phyloP scores from a whole-genome alignment of 2,797 vertebrate species.

The Glyptemys insculpta region DNA sequence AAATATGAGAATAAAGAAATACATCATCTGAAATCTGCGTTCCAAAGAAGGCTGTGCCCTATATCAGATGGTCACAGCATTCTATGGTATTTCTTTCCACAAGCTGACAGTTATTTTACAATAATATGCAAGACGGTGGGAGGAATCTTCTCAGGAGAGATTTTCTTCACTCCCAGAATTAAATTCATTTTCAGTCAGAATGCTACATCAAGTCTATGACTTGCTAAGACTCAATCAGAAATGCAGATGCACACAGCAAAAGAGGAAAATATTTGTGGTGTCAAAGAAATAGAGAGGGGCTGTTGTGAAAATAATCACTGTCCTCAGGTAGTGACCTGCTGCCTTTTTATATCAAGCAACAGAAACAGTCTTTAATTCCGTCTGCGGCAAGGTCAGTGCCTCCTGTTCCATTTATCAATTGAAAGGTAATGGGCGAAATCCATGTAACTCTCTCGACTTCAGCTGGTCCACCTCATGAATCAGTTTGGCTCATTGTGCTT shows the following conservation, averaged over 20 bases:
- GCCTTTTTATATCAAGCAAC: not conserved
- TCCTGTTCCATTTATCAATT: not conserved
- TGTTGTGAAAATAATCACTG: not conserved
- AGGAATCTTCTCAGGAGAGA: not conserved
- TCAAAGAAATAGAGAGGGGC: not conserved
- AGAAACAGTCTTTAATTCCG: not conserved
- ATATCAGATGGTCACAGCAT: not conserved
- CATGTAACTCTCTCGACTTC: accelerated
- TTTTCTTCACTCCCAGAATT: not conserved
- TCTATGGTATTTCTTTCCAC: not conserved
- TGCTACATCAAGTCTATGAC: not conserved
- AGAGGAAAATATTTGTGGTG: not conserved
- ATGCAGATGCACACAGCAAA: not conserved
- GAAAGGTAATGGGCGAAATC: accelerated
- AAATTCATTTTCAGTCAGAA: not conserved
- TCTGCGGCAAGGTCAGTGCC: not conserved
- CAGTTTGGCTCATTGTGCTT: not conserved
- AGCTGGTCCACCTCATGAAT: not conserved
- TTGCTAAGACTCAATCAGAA: not conserved
- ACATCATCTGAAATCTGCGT: not conserved
- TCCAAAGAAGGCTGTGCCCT: not conserved
- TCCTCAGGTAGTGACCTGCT: not conserved
- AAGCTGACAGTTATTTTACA: not conserved
- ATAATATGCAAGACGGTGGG: not conserved
- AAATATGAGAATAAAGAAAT: not conserved